Evolutionary conservation across 2,888 invertebrate species (phyloP).

Genomic region (Epinotia nisella): DNA sequence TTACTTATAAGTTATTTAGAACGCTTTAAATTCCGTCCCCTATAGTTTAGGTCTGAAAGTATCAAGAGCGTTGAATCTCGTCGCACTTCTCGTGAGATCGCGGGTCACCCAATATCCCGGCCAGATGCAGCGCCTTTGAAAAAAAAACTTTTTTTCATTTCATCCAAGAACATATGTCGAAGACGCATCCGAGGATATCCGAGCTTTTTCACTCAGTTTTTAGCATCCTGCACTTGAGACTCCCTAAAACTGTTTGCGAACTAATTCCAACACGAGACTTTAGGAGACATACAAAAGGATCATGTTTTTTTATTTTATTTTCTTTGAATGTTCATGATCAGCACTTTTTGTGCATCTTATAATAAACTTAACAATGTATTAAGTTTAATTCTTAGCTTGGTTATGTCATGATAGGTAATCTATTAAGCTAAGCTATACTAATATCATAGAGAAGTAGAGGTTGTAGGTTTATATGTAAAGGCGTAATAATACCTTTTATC

Average conservation of each 20-base stretch:
- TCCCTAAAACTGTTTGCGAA: background rate
- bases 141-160: conserved; percentile 60
- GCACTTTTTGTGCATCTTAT: background rate
- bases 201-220: conserved; percentile 60
- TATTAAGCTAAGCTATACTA: too few species aligned
- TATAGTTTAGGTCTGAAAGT: conserved; percentile 43
- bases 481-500: too few species aligned
- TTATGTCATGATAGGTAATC: too few species aligned
- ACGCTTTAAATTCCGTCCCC: background rate
- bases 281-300: too few species aligned
- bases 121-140: conserved; percentile 72
- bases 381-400: too few species aligned
- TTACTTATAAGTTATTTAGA: background rate
- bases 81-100: conserved; percentile 61
- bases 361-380: too few species aligned
- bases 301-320: too few species aligned
- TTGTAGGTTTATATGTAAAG: too few species aligned
- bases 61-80: conserved; percentile 52
- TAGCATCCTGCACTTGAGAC: conserved; percentile 53
- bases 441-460: too few species aligned
- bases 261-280: background rate
- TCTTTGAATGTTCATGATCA: background rate
- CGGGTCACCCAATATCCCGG: conserved; percentile 75
- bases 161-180: conserved; percentile 64
- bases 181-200: conserved; percentile 64